Percentiles rank a stretch among this genome's conserved stretches.
Evolutionary conservation across 2,113 vertebrate genomes (phyloP).

Genomic region (Lipophrys pholis): DNA sequence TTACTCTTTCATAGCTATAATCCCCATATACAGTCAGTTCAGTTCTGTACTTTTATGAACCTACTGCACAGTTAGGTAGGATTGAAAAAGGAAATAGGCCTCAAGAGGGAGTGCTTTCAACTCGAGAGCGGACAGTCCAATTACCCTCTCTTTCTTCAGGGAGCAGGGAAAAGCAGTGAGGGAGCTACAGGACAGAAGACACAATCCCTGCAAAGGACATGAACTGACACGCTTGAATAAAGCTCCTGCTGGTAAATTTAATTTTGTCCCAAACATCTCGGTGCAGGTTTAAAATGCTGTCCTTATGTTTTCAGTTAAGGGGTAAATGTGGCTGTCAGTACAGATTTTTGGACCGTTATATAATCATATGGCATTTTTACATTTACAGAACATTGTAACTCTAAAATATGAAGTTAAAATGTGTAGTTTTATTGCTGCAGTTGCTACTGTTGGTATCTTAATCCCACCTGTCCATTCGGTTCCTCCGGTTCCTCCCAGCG

Average conservation of each 20-base stretch:
- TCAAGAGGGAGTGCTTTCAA: slow-evolving; percentile 58
- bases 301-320: neutral
- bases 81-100: slow-evolving; percentile 50
- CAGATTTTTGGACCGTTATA: neutral
- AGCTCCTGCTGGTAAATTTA: slow-evolving; percentile 42
- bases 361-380: neutral
- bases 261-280: slow-evolving; percentile 36
- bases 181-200: slow-evolving; percentile 53
- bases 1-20: slow-evolving; percentile 70
- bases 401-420: neutral
- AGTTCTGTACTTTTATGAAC: slow-evolving; percentile 57
- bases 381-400: neutral
- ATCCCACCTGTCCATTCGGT: slow-evolving; percentile 92
- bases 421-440: too few relatives aligned
- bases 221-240: slow-evolving; percentile 41
- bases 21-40: slow-evolving; percentile 66
- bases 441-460: neutral
- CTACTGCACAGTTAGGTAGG: slow-evolving; percentile 36
- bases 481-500: slow-evolving; percentile 99
- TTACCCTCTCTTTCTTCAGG: slow-evolving; percentile 67
- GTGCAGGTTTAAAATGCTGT: slow-evolving; percentile 30
- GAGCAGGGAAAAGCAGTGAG: slow-evolving; percentile 26
- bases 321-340: neutral
- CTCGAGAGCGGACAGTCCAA: slow-evolving; percentile 66
- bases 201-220: slow-evolving; percentile 37